Evolutionary conservation across 2,797 vertebrate genomes (phyloP).

Genomic region (Neostethus bicornis): DNA sequence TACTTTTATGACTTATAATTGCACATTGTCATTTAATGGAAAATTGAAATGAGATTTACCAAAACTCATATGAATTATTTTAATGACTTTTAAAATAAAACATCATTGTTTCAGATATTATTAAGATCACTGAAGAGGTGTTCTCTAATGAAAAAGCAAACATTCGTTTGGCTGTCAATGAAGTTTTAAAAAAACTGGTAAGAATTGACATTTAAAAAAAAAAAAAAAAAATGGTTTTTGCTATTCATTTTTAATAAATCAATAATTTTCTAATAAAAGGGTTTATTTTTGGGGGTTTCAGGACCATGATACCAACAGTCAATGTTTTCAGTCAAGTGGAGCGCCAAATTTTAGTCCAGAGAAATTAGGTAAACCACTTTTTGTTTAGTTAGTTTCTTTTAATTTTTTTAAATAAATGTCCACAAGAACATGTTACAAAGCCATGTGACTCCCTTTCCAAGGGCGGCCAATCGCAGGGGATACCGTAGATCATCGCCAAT

Average conservation of each 20-base stretch:
- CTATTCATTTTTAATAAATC: too few relatives aligned
- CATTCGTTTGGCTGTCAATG: constrained; percentile 35
- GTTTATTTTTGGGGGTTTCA: constrained; percentile 7
- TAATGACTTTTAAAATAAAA: neutral
- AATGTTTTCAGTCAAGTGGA: neutral
- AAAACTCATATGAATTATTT: neutral
- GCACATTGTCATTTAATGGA: neutral
- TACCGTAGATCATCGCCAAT: constrained; percentile 10
- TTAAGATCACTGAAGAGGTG: constrained; percentile 33
- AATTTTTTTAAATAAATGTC: neutral
- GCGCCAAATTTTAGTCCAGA: rapidly evolving
- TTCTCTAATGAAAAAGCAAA: constrained; percentile 24
- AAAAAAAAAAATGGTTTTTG: neutral
- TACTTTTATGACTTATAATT: neutral
- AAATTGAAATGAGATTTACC: neutral
- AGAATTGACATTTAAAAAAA: rapidly evolving
- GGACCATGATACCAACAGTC: neutral
- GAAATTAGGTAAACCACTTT: constrained; percentile 25
- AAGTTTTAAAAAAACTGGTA: constrained; percentile 61
- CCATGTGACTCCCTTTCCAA: constrained; percentile 10
- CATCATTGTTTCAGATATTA: constrained; percentile 59
- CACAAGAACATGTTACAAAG: neutral
- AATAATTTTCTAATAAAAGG: too few relatives aligned
- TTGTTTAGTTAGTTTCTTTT: neutral
- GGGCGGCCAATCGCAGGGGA: neutral